Conservation (phyloP, 2,888 invertebrate species). For the Plagodis dolabraria region DNA sequence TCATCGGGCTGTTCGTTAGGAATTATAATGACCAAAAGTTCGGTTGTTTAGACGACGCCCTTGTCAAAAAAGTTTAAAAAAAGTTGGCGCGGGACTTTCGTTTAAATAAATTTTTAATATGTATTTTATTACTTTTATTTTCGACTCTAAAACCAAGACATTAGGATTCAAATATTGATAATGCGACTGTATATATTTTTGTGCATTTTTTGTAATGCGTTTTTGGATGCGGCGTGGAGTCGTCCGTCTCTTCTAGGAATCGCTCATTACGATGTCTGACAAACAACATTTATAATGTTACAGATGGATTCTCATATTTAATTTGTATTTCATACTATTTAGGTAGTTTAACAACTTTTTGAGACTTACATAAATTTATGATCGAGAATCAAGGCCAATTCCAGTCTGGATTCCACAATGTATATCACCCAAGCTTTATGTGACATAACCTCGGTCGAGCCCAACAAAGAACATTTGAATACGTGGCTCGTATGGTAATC, state of each 20-base stretch:
- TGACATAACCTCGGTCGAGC: slow-evolving; percentile 46
- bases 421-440: slow-evolving; percentile 37
- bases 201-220: slow-evolving; percentile 44
- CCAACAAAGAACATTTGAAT: slow-evolving; percentile 41
- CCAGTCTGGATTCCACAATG: slow-evolving; percentile 33
- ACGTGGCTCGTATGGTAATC: slow-evolving; percentile 55
- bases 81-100: slow-evolving; percentile 48
- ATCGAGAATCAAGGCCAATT: slow-evolving; percentile 24
- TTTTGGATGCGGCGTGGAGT: slow-evolving; percentile 51
- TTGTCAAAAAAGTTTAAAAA: slow-evolving; percentile 50
- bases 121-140: slow-evolving; percentile 13
- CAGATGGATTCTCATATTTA: slow-evolving; percentile 37
- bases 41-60: slow-evolving; percentile 43
- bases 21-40: slow-evolving; percentile 34
- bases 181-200: slow-evolving; percentile 21
- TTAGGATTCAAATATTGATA: slow-evolving; percentile 7
- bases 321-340: slow-evolving; percentile 36
- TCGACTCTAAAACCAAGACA: slow-evolving; percentile 19
- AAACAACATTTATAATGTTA: slow-evolving; percentile 21
- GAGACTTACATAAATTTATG: slow-evolving; percentile 8
- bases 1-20: slow-evolving; percentile 27
- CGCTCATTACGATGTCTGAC: slow-evolving; percentile 55
- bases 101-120: slow-evolving; percentile 24
- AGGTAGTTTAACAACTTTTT: neutral
- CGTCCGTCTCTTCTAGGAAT: slow-evolving; percentile 64